phyloP scores from a whole-genome alignment of 1,140 invertebrate species.

The Bradysia coprophila region DNA sequence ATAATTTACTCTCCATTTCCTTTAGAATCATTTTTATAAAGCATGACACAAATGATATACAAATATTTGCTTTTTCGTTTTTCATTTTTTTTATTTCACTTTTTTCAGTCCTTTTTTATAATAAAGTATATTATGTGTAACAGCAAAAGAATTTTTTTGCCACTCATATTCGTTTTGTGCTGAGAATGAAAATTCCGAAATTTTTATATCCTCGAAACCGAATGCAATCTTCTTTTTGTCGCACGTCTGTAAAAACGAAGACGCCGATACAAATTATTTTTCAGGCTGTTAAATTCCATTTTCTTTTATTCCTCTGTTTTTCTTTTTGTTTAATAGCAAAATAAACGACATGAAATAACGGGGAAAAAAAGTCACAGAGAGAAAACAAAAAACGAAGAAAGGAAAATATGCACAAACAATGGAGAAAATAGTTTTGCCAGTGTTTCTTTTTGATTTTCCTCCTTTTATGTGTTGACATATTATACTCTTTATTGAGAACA shows the following conservation, averaged over 20 bases:
- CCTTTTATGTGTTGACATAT: neutral
- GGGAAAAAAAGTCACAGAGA: neutral
- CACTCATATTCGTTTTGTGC: neutral
- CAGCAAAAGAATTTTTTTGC: neutral
- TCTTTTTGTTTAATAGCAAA: too few species aligned
- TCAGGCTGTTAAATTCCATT: neutral
- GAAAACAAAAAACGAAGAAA: too few species aligned
- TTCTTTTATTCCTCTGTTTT: too few species aligned
- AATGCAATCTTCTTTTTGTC: neutral
- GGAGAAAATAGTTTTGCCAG: neutral
- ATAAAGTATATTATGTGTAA: neutral
- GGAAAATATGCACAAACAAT: too few species aligned
- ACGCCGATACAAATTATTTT: neutral
- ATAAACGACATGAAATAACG: too few species aligned
- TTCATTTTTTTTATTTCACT: neutral
- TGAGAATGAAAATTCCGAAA: neutral
- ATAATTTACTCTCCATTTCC: too few species aligned
- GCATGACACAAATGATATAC: neutral
- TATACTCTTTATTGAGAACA: neutral
- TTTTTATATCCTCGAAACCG: neutral
- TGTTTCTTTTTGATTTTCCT: neutral
- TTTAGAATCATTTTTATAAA: too few species aligned
- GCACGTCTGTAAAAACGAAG: neutral
- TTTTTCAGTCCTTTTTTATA: neutral
- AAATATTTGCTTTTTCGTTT: neutral